Evolutionary conservation across 2,113 vertebrate genomes (phyloP).

Genomic region (Neolamprologus brichardi): DNA sequence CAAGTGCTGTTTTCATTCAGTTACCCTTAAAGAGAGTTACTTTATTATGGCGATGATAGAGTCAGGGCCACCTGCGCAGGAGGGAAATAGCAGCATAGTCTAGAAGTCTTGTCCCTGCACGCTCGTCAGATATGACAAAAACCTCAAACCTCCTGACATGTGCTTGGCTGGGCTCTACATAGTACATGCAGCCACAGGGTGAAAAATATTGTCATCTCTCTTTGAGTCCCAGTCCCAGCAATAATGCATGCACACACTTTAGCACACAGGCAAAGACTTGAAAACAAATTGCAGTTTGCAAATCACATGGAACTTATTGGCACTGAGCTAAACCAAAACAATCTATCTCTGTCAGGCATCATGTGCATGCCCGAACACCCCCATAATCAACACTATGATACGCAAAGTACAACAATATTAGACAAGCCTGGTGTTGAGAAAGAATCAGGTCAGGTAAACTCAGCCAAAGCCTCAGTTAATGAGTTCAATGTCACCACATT

Average conservation of each 20-base stretch:
- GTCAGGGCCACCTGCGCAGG: conserved; percentile 27
- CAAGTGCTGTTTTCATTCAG: conserved; percentile 16
- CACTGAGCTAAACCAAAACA: conserved; percentile 31
- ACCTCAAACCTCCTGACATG: conserved; percentile 35
- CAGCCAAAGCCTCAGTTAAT: background rate
- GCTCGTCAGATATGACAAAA: conserved; percentile 35
- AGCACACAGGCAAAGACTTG: conserved; percentile 33
- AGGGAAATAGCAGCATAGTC: background rate
- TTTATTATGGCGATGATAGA: conserved; percentile 56
- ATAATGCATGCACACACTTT: background rate
- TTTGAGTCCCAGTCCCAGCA: background rate
- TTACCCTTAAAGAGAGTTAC: conserved; percentile 21
- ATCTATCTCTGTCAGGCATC: conserved; percentile 13
- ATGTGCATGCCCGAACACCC: conserved; percentile 4
- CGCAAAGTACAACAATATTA: background rate
- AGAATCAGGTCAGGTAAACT: background rate
- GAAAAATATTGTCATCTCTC: background rate
- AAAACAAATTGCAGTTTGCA: background rate
- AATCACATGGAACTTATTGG: background rate
- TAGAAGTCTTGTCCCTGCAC: conserved; percentile 34
- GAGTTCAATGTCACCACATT: background rate
- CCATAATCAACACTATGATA: background rate
- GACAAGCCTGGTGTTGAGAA: conserved; percentile 4
- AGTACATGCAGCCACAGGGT: conserved; percentile 18
- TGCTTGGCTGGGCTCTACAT: background rate